Evolutionary conservation across 2,113 vertebrate species (phyloP).

Genomic region (Myxocyprinus asiaticus): DNA sequence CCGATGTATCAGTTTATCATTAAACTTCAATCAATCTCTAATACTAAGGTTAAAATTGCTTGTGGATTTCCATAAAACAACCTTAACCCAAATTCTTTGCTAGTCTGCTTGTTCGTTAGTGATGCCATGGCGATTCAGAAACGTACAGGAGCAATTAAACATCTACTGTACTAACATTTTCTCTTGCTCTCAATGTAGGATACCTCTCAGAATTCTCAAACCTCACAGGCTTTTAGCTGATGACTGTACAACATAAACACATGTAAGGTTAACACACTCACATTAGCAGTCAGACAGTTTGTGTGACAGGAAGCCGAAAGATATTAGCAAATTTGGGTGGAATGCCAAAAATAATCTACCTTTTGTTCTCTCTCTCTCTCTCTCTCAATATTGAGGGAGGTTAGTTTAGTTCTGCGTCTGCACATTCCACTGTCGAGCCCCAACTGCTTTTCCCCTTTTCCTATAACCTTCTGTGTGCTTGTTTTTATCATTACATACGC

Average conservation of each 20-base stretch:
- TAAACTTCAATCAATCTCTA: too few species aligned
- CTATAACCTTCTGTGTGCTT: conserved; percentile 35
- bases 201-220: neutral
- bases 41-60: too few species aligned
- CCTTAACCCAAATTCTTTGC: too few species aligned
- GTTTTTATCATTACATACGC: neutral
- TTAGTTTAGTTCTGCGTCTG: conserved; percentile 31
- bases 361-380: neutral
- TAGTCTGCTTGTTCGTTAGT: too few species aligned
- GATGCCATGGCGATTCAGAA: too few species aligned
- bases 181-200: neutral
- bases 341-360: conserved; percentile 8
- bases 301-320: neutral
- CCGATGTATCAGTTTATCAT: too few species aligned
- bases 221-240: too few species aligned
- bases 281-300: neutral
- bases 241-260: neutral
- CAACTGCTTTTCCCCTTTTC: conserved; percentile 35
- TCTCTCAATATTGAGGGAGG: neutral
- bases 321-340: conserved; percentile 1
- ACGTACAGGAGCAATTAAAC: too few species aligned
- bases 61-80: too few species aligned
- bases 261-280: neutral
- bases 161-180: neutral
- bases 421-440: conserved; percentile 50